Conservation (phyloP, 2,797 vertebrate genomes). For the Micromesistius poutassou region DNA sequence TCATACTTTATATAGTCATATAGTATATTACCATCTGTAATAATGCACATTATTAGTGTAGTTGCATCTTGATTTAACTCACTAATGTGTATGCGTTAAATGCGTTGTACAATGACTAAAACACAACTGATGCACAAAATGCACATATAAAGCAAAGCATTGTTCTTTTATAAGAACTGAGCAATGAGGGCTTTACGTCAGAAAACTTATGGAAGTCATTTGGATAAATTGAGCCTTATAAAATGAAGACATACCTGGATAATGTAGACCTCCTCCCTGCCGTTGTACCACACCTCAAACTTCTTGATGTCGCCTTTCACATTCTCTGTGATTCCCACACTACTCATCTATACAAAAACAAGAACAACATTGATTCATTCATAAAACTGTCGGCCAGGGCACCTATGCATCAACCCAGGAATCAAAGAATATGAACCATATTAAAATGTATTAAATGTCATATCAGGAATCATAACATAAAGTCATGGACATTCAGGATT, state of each 20-base stretch:
- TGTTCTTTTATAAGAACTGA: not conserved
- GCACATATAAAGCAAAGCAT: not conserved
- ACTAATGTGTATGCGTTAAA: not conserved
- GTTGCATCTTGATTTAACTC: not conserved
- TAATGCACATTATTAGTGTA: too few species aligned
- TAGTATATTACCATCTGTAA: too few species aligned
- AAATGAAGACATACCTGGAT: slow-evolving; percentile 78
- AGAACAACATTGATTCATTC: not conserved
- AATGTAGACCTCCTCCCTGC: slow-evolving; percentile 93
- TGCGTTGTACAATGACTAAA: not conserved
- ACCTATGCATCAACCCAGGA: not conserved
- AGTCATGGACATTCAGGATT: too few species aligned
- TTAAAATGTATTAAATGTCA: too few species aligned
- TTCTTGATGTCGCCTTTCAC: slow-evolving; percentile 91
- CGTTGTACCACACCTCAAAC: slow-evolving; percentile 93
- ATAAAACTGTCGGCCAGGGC: not conserved
- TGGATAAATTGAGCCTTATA: not conserved
- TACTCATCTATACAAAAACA: slow-evolving; percentile 79
- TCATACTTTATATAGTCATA: not conserved
- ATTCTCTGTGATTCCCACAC: slow-evolving; percentile 91
- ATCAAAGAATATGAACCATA: too few species aligned
- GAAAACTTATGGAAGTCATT: not conserved
- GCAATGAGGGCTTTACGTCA: not conserved
- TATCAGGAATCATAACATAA: not conserved
- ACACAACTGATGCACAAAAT: not conserved